Evolutionary conservation across 2,888 invertebrate species (phyloP).

Genomic region (Hoplodrina blanda): DNA sequence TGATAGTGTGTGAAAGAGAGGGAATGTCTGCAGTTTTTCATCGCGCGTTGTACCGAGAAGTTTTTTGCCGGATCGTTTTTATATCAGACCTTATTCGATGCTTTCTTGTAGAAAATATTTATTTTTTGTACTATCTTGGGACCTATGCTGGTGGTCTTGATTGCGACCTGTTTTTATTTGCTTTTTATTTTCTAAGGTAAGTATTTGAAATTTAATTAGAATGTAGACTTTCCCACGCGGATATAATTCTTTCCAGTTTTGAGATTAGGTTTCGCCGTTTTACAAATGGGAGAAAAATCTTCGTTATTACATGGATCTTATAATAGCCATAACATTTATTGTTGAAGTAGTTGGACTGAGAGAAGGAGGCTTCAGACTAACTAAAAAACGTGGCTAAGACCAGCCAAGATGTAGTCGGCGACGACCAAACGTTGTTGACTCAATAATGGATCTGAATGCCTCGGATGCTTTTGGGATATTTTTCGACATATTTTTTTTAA

Average conservation of each 20-base stretch:
- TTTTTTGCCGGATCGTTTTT: constrained; percentile 83
- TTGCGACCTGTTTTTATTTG: constrained; percentile 38
- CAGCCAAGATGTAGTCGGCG: no score
- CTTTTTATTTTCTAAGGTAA: constrained; percentile 32
- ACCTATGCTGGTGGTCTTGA: constrained; percentile 79
- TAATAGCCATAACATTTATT: no score
- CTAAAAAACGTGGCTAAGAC: no score
- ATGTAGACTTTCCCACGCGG: not conserved
- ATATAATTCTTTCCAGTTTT: not conserved
- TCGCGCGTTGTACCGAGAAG: constrained; percentile 67
- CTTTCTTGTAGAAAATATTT: constrained; percentile 78
- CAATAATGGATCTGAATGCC: no score
- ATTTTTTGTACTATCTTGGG: constrained; percentile 67
- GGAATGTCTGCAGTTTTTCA: constrained; percentile 82
- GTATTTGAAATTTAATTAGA: constrained; percentile 23
- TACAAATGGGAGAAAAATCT: no score
- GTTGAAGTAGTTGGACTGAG: no score
- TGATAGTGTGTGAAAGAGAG: constrained; percentile 81
- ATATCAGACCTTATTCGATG: constrained; percentile 74
- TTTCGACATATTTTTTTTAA: no score
- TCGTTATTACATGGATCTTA: not conserved
- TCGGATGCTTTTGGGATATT: no score
- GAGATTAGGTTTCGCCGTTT: not conserved
- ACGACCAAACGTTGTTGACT: no score
- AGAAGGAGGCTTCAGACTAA: no score